Conservation (phyloP, 2,113 vertebrate species). For the Nansenia antarctica region DNA sequence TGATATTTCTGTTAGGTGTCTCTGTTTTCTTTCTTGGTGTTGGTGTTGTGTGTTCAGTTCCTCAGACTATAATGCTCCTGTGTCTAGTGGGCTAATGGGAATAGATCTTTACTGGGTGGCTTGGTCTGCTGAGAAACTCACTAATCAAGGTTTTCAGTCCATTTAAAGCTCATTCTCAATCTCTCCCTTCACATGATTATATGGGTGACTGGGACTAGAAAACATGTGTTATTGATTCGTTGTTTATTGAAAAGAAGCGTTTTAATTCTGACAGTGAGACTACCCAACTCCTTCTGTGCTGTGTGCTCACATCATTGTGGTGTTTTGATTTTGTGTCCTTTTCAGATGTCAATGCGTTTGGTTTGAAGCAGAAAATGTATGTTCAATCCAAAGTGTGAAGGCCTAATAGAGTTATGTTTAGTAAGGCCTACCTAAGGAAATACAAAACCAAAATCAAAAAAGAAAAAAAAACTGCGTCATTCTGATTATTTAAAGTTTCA, state of each 20-base stretch:
- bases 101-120: background rate
- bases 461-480: background rate
- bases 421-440: background rate
- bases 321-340: background rate
- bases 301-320: too few relatives aligned
- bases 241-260: background rate
- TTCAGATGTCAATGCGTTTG: background rate
- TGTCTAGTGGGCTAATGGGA: background rate
- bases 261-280: background rate
- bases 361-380: background rate
- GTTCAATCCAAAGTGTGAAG: background rate
- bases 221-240: background rate
- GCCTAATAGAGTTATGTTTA: background rate
- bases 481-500: too few relatives aligned
- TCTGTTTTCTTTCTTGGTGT: background rate
- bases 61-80: background rate
- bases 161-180: too few relatives aligned
- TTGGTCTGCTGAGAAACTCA: background rate
- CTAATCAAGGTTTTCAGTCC: background rate
- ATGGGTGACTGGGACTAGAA: background rate
- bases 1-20: background rate
- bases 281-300: background rate
- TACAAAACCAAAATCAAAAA: slow-evolving; percentile 9
- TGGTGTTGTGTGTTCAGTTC: background rate
- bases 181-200: background rate